These are phyloP conservation scores for Gadus macrocephalus DNA, from an alignment of 2,113 vertebrate genomes.

Conservation along the genomic window DNA sequence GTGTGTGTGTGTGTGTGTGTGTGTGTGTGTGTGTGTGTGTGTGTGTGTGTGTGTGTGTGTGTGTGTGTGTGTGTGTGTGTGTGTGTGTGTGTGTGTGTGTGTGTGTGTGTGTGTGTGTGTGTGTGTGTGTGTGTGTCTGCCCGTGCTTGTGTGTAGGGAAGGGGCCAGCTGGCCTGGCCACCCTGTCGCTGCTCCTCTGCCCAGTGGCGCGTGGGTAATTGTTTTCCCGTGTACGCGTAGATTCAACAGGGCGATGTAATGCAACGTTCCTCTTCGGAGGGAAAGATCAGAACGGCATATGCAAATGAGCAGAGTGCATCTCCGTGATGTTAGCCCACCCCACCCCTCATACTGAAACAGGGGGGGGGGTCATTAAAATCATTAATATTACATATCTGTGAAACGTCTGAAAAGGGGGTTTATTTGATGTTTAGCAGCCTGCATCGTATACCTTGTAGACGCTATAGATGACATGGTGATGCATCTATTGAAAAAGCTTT, in stretches of 20 bases:
- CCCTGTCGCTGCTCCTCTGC: constrained; percentile 13
- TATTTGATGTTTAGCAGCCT: too few relatives aligned
- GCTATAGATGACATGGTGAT: too few relatives aligned
- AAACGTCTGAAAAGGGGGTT: too few relatives aligned
- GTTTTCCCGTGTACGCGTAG: neutral
- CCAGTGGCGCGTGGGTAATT: constrained; percentile 24
- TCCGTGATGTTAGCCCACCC: neutral
- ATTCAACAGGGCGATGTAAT: neutral
- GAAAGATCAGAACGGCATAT: neutral
- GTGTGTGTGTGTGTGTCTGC: neutral
- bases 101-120: neutral
- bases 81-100: neutral
- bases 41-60: too few relatives aligned
- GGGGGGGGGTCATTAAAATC: neutral
- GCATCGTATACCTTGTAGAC: too few relatives aligned
- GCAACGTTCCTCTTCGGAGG: neutral
- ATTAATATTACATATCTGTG: too few relatives aligned
- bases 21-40: constrained; percentile 1
- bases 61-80: too few relatives aligned
- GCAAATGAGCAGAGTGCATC: neutral
- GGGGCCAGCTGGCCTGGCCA: constrained; percentile 28
- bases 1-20: neutral
- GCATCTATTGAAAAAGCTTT: too few relatives aligned
- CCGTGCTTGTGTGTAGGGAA: constrained; percentile 1
- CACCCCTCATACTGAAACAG: neutral